Conservation (phyloP, 1,140 invertebrate genomes). For the Bombus difficillimus region DNA sequence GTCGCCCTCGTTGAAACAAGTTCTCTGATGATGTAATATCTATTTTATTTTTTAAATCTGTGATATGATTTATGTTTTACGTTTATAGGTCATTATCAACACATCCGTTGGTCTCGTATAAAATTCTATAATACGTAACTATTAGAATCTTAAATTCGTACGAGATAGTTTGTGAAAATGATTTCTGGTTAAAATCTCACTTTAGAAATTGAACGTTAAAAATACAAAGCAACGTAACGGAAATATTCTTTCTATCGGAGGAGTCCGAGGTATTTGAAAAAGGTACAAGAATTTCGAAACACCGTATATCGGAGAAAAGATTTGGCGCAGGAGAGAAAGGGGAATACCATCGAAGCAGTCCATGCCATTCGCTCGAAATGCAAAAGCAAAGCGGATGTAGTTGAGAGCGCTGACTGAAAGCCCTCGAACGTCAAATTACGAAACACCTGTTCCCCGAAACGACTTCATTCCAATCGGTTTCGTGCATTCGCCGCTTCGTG, state of each 20-base stretch:
- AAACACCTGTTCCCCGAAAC: constrained; percentile 72
- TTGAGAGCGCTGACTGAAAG: constrained; percentile 49
- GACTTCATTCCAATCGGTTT: constrained; percentile 68
- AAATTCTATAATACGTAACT: background rate
- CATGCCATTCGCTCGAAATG: constrained; percentile 34
- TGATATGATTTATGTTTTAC: background rate
- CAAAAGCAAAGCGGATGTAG: constrained; percentile 44
- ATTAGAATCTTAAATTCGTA: background rate
- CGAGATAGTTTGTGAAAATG: background rate
- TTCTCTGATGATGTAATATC: background rate
- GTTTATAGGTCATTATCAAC: background rate
- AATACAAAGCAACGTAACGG: background rate
- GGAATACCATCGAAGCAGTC: background rate
- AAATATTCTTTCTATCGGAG: background rate
- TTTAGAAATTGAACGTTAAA: background rate
- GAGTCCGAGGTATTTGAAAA: background rate
- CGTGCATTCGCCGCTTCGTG: constrained; percentile 25
- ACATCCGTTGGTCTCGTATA: background rate
- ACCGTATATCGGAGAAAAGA: background rate
- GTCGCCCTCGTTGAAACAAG: background rate
- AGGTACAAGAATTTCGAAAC: background rate
- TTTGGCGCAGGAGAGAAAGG: background rate
- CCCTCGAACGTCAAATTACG: constrained; percentile 67
- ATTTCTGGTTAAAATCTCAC: background rate
- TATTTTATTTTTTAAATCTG: background rate